phyloP scores from a whole-genome alignment of 2,797 vertebrate genomes.

The Sciurus vulgaris region DNA sequence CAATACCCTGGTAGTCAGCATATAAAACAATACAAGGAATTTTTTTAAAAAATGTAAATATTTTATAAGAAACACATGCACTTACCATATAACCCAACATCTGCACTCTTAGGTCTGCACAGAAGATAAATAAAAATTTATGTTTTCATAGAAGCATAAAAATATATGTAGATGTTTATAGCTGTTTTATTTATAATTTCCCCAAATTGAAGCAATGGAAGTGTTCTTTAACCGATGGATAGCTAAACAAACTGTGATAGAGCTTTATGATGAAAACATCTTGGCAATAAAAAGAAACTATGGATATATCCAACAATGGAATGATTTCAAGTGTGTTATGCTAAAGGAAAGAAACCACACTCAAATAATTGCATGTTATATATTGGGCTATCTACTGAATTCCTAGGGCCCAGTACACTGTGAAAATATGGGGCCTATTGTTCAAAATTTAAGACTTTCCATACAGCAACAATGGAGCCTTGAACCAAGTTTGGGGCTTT shows the following conservation, averaged over 20 bases:
- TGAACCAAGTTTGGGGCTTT: not conserved
- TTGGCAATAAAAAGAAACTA: not conserved
- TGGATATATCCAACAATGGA: not conserved
- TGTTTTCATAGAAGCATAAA: not conserved
- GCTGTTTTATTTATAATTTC: not conserved
- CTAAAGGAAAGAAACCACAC: not conserved
- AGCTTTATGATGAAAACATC: not conserved
- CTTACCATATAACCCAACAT: not conserved
- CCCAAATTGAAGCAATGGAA: not conserved
- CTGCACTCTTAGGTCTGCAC: not conserved
- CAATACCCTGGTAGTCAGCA: no score
- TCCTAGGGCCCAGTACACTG: not conserved
- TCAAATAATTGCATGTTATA: not conserved
- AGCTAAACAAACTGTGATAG: not conserved
- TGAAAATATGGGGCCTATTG: not conserved
- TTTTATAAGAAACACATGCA: not conserved
- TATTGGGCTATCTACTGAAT: not conserved
- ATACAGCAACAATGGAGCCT: not conserved
- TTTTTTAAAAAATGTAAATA: not conserved
- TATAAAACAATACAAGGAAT: not conserved
- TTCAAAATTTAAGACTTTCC: slow-evolving; percentile 14
- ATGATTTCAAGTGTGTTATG: not conserved
- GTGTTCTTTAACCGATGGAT: not conserved
- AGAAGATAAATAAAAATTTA: slow-evolving; percentile 18
- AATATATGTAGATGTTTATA: not conserved